Evolutionary conservation across 2,888 invertebrate species (phyloP), one percentile per base, ranked within the genome.

Genomic region (Hyppa rectilinea): DNA sequence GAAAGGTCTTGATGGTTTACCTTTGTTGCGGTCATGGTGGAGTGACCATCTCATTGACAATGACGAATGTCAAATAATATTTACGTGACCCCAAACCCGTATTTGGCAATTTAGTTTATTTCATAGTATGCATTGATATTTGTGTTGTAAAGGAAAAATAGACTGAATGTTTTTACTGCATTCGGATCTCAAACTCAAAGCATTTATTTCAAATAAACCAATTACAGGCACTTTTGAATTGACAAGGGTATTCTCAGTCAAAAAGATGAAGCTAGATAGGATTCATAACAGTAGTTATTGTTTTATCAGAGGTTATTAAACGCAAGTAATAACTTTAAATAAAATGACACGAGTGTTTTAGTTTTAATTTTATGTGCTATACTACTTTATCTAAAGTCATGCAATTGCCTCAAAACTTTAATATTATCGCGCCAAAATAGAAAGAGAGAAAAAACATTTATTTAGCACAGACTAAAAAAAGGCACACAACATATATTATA

Each of bases 1-100:
- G 20, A 45, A 38, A n/a, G 5, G 63, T 80, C 47, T 91, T 91
- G 89, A 88, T 90, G 75, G 72, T 88, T 88, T 10, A 14, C 4
- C 7, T 20, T 66, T 36, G 55, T 20, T n/a, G n/a, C 17, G 36
- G 20, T 40, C 38, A n/a, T 55, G 14, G 53, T 45, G 26, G 0
- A 40, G 17, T 71, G 34, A 29, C 4, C 10, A 71, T 1, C 7
- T 49, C 43, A 29, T 29, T 29, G 10, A 68, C 0, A 26, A 12
- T 7, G 17, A 20, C 5, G 0, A 43, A 36, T 43, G 3, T 26
- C 20, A 17, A 34, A 17, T 10, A 50, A 68, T 20, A 31, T 50
- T 0, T 40, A 7, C 4, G 6, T 1, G 14, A 0, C 12, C 14
- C 20, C 20, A 4, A 29, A 58, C 6, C 20, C 1, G 9, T n/a